These are phyloP conservation scores for Dolichoris vasculosae DNA, from an alignment of 1,140 invertebrate genomes.

Conservation along the genomic window DNA sequence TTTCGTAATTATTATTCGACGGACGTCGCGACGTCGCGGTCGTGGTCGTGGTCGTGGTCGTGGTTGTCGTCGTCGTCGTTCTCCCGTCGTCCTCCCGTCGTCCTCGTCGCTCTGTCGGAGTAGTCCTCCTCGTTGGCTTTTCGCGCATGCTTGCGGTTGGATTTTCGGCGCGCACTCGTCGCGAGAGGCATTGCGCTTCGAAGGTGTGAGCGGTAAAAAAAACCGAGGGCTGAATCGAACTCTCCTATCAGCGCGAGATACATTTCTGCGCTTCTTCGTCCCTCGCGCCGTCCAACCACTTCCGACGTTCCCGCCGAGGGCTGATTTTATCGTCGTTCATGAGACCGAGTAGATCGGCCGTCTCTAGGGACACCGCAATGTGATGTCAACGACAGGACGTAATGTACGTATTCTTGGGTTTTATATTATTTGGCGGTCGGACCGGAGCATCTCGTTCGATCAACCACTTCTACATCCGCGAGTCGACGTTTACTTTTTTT, in stretches of 20 bases:
- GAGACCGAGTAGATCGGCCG: neutral
- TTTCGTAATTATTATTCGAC: neutral
- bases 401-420: slow-evolving; percentile 11
- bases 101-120: too few relatives aligned
- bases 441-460: neutral
- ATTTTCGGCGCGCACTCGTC: neutral
- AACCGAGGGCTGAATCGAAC: neutral
- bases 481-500: neutral
- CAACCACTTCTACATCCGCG: neutral
- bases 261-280: too few relatives aligned
- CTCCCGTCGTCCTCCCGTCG: too few relatives aligned
- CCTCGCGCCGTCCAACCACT: neutral
- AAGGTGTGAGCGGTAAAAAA: neutral
- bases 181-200: neutral
- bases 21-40: neutral
- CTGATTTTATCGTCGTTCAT: neutral
- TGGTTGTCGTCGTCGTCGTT: neutral
- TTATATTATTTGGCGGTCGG: neutral
- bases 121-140: too few relatives aligned
- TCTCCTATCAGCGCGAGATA: neutral
- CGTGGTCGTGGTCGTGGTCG: neutral
- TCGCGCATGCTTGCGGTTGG: neutral
- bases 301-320: too few relatives aligned
- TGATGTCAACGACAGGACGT: neutral
- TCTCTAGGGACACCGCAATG: neutral